Percentiles rank a stretch among this genome's conserved stretches.
Evolutionary conservation across 2,888 invertebrate species (phyloP).

Genomic region (Clitarchus hookeri): DNA sequence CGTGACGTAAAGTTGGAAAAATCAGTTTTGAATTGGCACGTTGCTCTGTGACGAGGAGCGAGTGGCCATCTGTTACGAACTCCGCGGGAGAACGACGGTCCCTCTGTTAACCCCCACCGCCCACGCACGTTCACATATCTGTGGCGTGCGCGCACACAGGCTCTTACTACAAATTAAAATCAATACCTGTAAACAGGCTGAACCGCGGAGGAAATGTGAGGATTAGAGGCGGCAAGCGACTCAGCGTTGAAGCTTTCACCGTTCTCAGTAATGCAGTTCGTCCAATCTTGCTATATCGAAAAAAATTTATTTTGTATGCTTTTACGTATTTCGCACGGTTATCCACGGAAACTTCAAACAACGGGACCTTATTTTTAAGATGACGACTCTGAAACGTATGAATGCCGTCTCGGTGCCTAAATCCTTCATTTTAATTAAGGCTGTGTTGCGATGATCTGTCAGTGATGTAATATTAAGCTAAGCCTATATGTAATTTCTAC

Average conservation of each 20-base stretch:
- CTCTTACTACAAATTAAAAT: slow-evolving; percentile 14
- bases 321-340: too few species aligned
- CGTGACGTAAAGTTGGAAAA: not conserved
- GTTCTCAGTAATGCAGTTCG: too few species aligned
- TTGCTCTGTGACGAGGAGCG: not conserved
- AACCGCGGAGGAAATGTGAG: not conserved
- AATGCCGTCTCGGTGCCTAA: too few species aligned
- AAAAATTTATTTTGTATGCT: too few species aligned
- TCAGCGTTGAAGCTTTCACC: not conserved
- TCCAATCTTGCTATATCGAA: too few species aligned
- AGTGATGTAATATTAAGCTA: too few species aligned
- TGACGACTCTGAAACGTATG: too few species aligned
- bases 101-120: not conserved
- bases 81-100: not conserved
- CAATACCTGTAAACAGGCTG: slow-evolving; percentile 8
- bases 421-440: too few species aligned
- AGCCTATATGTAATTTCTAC: too few species aligned
- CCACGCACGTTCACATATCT: not conserved
- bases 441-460: too few species aligned
- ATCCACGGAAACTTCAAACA: too few species aligned
- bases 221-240: not conserved
- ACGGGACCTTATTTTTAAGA: too few species aligned
- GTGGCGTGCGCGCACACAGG: not conserved
- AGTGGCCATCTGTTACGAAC: not conserved
- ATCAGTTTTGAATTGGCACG: not conserved